Evolutionary conservation across 2,797 vertebrate species (phyloP).

Genomic region (Dicrostonyx torquatus): DNA sequence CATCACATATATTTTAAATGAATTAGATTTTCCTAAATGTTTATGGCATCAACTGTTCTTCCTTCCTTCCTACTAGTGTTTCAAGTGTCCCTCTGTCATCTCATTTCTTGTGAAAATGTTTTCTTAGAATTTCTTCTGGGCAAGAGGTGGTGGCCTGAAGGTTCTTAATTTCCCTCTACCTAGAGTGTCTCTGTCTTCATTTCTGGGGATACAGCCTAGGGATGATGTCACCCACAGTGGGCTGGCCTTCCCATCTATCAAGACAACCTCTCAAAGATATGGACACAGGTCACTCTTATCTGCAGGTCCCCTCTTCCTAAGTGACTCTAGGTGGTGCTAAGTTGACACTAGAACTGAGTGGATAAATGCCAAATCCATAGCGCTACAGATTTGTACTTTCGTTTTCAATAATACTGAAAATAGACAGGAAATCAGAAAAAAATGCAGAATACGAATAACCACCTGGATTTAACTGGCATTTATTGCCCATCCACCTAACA

Average conservation of each 20-base stretch:
- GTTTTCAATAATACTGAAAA: not conserved
- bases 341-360: not conserved
- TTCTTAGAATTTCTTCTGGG: not conserved
- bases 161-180: not conserved
- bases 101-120: not conserved
- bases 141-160: not conserved
- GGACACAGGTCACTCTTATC: not conserved
- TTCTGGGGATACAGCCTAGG: not conserved
- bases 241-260: not conserved
- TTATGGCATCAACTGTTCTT: not conserved
- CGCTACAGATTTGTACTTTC: not conserved
- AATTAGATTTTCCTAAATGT: not conserved
- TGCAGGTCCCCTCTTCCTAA: not conserved
- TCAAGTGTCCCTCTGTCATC: not conserved
- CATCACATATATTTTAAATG: not conserved
- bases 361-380: not conserved
- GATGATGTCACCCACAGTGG: not conserved
- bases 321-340: not conserved
- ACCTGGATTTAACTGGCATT: not conserved
- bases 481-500: not conserved
- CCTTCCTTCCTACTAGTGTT: not conserved
- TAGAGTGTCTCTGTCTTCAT: not conserved
- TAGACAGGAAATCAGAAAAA: constrained; percentile 9
- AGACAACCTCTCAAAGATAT: not conserved
- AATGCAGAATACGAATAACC: not conserved